phyloP scores from a whole-genome alignment of 2,113 vertebrate species.

The Eulemur macaco region DNA sequence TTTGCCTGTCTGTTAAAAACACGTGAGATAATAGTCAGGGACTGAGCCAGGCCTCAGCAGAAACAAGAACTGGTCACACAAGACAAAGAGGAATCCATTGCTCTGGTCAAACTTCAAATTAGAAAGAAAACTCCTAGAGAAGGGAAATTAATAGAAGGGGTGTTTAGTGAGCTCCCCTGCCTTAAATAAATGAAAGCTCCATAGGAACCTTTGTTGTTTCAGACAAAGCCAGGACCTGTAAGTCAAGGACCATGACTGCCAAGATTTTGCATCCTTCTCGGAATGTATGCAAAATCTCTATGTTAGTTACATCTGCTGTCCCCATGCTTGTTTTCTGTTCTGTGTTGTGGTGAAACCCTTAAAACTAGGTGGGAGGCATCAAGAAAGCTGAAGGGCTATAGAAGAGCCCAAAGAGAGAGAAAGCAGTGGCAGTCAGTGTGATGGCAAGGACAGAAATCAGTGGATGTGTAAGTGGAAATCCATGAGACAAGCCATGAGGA shows the following conservation, averaged over 20 bases:
- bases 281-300: neutral
- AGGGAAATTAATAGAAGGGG: neutral
- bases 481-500: neutral
- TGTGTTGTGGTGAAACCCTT: neutral
- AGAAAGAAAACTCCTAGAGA: neutral
- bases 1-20: slow-evolving; percentile 13
- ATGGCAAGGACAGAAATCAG: neutral
- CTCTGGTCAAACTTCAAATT: neutral
- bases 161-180: neutral
- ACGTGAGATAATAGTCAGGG: neutral
- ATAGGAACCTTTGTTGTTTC: neutral
- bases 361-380: neutral
- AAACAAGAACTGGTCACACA: neutral
- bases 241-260: neutral
- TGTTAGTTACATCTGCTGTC: neutral
- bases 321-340: neutral
- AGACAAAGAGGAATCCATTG: neutral
- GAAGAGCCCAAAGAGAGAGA: neutral
- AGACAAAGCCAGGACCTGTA: neutral
- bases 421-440: neutral
- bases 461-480: neutral
- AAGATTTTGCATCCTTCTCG: neutral
- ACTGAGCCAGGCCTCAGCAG: neutral
- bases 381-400: neutral
- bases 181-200: neutral